A percentile compares a stretch with the other conserved stretches of the same genome.
phyloP scores from a whole-genome alignment of 2,888 invertebrate species.

The Drepanosiphum platanoidis region DNA sequence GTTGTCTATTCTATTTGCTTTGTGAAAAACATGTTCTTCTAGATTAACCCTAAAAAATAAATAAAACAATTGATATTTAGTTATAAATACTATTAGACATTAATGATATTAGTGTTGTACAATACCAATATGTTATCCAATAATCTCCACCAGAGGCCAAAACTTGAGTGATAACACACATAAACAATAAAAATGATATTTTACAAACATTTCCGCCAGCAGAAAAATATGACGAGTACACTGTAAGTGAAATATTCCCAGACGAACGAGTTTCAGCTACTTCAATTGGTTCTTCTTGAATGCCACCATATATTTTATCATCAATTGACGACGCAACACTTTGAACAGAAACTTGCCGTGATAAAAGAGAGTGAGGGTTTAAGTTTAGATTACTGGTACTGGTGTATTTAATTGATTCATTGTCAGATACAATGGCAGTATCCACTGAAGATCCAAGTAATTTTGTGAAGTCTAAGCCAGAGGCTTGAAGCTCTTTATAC shows the following conservation, averaged over 20 bases:
- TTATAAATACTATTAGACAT: too few relatives aligned
- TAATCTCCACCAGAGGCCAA: conserved; percentile 76
- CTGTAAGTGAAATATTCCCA: conserved; percentile 73
- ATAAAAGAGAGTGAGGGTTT: conserved; percentile 29
- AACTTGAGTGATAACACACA: conserved; percentile 73
- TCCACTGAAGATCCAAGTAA: conserved; percentile 72
- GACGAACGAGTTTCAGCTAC: conserved; percentile 72
- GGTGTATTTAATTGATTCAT: conserved; percentile 59
- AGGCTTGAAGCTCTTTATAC: conserved; percentile 77
- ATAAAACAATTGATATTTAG: too few relatives aligned
- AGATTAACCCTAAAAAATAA: conserved; percentile 76
- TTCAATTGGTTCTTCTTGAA: conserved; percentile 63
- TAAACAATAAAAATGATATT: conserved; percentile 72
- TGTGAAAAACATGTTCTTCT: conserved; percentile 64
- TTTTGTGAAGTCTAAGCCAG: conserved; percentile 81
- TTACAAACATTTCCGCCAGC: conserved; percentile 77
- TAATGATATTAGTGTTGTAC: conserved; percentile 47
- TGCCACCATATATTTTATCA: conserved; percentile 58
- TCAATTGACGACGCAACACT: conserved; percentile 65
- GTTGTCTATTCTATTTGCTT: conserved; percentile 15
- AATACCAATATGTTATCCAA: conserved; percentile 79
- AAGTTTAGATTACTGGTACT: conserved; percentile 53
- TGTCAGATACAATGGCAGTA: conserved; percentile 68
- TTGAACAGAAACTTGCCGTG: conserved; percentile 64
- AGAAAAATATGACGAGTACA: conserved; percentile 77